Evolutionary conservation across 2,797 vertebrate genomes (phyloP).

Genomic region (Glyptemys insculpta): DNA sequence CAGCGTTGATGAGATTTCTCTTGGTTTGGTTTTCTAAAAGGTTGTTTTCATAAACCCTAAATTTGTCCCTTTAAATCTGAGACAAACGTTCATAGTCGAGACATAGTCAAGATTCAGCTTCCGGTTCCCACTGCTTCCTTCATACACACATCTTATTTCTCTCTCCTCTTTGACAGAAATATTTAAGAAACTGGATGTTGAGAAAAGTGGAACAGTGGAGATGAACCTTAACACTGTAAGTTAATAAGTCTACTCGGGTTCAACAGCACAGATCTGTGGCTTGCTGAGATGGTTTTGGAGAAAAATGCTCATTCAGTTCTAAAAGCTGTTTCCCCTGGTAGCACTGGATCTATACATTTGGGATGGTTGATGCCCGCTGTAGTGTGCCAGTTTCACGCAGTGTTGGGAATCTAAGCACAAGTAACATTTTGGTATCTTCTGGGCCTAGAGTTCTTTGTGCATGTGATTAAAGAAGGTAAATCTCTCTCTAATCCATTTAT

Average conservation of each 20-base stretch:
- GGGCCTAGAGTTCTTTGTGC: not conserved
- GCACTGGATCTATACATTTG: not conserved
- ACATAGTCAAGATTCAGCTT: fast-evolving
- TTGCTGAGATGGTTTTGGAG: not conserved
- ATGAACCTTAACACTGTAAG: slow-evolving; percentile 82
- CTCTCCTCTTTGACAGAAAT: slow-evolving; percentile 76
- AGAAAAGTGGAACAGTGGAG: slow-evolving; percentile 81
- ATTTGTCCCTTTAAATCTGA: not conserved
- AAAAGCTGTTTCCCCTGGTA: not conserved
- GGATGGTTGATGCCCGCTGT: not conserved
- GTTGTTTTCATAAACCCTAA: not conserved
- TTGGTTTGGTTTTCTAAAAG: not conserved
- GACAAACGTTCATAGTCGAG: not conserved
- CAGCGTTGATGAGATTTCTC: not conserved
- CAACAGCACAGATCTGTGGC: not conserved
- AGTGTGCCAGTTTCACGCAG: not conserved
- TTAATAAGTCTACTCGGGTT: not conserved
- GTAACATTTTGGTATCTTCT: not conserved
- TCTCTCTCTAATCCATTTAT: not conserved
- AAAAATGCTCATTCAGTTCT: not conserved
- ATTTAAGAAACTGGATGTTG: slow-evolving; percentile 84
- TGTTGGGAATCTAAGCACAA: fast-evolving
- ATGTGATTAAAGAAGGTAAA: not conserved
- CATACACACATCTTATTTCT: not conserved
- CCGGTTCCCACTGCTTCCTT: not conserved